Evolutionary conservation across 1,140 invertebrate species (phyloP).

Genomic region (Zaprionus ornatus): DNA sequence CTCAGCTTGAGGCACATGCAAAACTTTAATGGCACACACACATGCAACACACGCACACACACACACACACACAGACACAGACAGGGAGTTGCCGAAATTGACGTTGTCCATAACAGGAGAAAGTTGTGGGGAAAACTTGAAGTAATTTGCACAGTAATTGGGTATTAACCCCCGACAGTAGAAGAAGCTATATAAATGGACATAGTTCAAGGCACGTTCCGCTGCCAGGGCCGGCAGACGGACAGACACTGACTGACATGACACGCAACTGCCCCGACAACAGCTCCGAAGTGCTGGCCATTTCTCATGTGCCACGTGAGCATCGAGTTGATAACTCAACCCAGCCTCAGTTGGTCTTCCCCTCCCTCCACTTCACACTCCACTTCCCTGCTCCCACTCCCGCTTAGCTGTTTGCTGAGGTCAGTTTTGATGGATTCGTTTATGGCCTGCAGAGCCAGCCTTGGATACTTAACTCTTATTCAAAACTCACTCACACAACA

Average conservation of each 20-base stretch:
- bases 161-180: conserved; percentile 71
- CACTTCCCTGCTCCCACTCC: not conserved
- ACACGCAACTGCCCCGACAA: not conserved
- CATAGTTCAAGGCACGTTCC: conserved; percentile 73
- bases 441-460: conserved; percentile 23
- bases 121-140: conserved; percentile 67
- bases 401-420: conserved; percentile 43
- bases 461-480: conserved; percentile 25
- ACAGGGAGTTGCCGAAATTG: conserved; percentile 5
- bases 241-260: not conserved
- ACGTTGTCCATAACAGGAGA: conserved; percentile 41
- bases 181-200: conserved; percentile 62
- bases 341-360: not conserved
- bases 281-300: conserved; percentile 52
- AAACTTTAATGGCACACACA: conserved; percentile 65
- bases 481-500: conserved; percentile 42
- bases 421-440: conserved; percentile 71
- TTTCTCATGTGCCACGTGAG: conserved; percentile 60
- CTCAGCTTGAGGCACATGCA: conserved; percentile 46
- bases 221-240: not conserved
- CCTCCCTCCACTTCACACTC: not conserved
- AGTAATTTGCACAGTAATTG: conserved; percentile 83
- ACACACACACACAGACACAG: conserved; percentile 3
- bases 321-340: conserved; percentile 18
- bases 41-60: conserved; percentile 19